Percentiles rank a stretch among this genome's conserved stretches.
phyloP scores from a whole-genome alignment of 1,140 invertebrate genomes.

The Aporrectodea caliginosa region DNA sequence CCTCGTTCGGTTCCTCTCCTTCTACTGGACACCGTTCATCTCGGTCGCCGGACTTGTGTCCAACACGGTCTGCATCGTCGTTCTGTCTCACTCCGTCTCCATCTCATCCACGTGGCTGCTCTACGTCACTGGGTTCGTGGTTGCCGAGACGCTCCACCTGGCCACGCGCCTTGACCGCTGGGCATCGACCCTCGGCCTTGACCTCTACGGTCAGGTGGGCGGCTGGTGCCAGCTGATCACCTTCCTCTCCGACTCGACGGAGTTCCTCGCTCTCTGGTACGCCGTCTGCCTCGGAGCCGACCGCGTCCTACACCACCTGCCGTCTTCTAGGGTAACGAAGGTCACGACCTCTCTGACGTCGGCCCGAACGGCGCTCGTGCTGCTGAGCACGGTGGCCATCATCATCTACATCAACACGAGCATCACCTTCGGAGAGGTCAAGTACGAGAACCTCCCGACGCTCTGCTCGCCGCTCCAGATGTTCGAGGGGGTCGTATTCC shows the following conservation, averaged over 20 bases:
- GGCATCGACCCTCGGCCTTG: not conserved
- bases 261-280: not conserved
- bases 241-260: not conserved
- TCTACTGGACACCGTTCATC: not conserved
- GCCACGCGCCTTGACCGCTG: not conserved
- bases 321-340: not conserved
- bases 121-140: not conserved
- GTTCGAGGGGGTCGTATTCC: not conserved
- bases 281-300: not conserved
- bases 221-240: not conserved
- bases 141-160: not conserved
- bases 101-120: not conserved
- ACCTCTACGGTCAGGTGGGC: not conserved
- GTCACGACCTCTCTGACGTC: not conserved
- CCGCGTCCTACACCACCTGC: not conserved
- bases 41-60: not conserved
- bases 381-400: not conserved
- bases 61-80: not conserved
- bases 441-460: not conserved
- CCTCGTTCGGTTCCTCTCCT: not conserved
- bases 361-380: not conserved
- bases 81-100: not conserved
- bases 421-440: not conserved
- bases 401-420: not conserved
- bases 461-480: not conserved